Base-by-base conservation (phyloP, 2,888 invertebrate genomes). In the Unio delphinus region DNA sequence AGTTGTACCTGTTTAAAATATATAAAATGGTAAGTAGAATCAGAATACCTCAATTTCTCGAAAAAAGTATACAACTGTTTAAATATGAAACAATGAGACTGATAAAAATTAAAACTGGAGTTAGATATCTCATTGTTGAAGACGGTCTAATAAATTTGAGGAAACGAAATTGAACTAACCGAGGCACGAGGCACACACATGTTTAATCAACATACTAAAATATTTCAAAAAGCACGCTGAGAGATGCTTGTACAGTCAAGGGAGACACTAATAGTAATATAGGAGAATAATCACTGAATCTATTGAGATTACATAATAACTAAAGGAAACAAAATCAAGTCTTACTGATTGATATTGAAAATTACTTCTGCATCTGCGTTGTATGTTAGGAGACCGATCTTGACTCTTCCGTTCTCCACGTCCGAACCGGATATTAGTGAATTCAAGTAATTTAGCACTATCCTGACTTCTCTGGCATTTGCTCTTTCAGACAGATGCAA, bases 401-500 rank as follows among this genome's bases (percentile, higher is more conserved):
- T 70, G 0, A 82, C 82, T n/a, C 75, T 72, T 8, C 80, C 80
- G 18, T 74, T 72, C 30, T 81, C 82, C 26, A 84, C 68, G 65
- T 85, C 81, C n/a, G 80, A 78, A 11, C 78, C 69, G 4, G 72
- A 67, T 6, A 82, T 66, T 6, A 83, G 55, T 8, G 68, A 62
- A 55, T 73, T 72, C 5, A 83, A 68, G 65, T 77, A 86, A 1
- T 73, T 55, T 28, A 80, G 70, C 17, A 85, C 70, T 2, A 67
- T 57, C 8, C 61, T 56, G 64, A 78, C 82, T 54, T 85, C 83
- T 8, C 63, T 66, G 0, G 66, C 63, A 8, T 72, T 64, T 18
- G 75, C 75, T 1, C 69, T 59, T 20, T 76, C 76, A 17, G 80
- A 78, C 57, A 81, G 68, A 70, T 86, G 84, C 34, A 86, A 34